Percentiles rank a stretch among this genome's conserved stretches.
phyloP scores from a whole-genome alignment of 2,888 invertebrate species.

The Melanotus villosus region DNA sequence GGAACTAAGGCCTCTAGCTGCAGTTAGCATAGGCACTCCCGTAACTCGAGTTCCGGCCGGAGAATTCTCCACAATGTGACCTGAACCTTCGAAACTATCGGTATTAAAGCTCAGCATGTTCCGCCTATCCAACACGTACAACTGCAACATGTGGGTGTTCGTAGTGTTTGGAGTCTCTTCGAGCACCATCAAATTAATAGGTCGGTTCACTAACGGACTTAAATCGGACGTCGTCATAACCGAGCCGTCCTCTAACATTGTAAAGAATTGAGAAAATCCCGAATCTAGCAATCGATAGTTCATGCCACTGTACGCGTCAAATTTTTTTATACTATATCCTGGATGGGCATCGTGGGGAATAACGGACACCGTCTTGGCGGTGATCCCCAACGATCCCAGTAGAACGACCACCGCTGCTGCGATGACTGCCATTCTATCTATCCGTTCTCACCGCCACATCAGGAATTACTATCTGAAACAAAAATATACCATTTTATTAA shows the following conservation, averaged over 20 bases:
- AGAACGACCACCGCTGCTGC: conserved; percentile 55
- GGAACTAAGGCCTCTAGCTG: conserved; percentile 77
- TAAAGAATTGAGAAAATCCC: conserved; percentile 88
- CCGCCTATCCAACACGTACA: conserved; percentile 86
- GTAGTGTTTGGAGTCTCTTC: conserved; percentile 87
- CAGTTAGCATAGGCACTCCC: conserved; percentile 80
- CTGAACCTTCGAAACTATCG: conserved; percentile 75
- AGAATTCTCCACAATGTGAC: conserved; percentile 84
- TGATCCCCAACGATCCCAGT: conserved; percentile 47
- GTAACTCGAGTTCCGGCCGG: conserved; percentile 80
- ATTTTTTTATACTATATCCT: conserved; percentile 88
- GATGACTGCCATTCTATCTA: conserved; percentile 55
- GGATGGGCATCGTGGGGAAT: conserved; percentile 93
- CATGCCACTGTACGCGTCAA: conserved; percentile 74
- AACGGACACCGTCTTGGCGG: conserved; percentile 70
- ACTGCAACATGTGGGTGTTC: conserved; percentile 83
- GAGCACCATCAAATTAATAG: conserved; percentile 84
- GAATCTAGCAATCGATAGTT: conserved; percentile 82
- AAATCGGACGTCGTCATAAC: conserved; percentile 93
- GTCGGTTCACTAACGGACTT: conserved; percentile 84
- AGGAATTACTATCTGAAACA: conserved; percentile 48
- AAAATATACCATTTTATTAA: conserved; percentile 13
- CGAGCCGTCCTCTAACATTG: conserved; percentile 88
- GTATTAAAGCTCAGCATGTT: conserved; percentile 85
- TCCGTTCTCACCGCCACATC: conserved; percentile 59